phyloP scores from a whole-genome alignment of 2,888 invertebrate genomes.

The Lithophane semibrunnea region DNA sequence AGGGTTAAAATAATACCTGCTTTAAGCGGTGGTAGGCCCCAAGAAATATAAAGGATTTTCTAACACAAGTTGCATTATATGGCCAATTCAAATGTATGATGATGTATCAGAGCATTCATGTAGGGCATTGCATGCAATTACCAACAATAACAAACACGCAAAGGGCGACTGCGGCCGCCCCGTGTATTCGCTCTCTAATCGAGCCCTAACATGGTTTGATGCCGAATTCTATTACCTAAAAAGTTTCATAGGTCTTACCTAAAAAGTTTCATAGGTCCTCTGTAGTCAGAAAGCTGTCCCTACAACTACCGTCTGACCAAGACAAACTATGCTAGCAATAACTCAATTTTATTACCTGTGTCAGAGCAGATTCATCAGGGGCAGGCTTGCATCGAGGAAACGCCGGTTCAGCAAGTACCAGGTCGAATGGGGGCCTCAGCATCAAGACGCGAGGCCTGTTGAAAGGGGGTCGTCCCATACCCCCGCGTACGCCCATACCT shows the following conservation, averaged over 20 bases:
- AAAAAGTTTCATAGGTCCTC: background rate
- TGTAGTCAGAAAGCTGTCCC: background rate
- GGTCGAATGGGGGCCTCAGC: slow-evolving; percentile 95
- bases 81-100: background rate
- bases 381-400: slow-evolving; percentile 95
- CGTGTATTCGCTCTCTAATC: background rate
- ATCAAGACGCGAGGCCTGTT: slow-evolving; percentile 84
- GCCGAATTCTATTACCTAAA: background rate
- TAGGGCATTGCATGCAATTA: background rate
- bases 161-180: background rate
- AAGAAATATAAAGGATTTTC: background rate
- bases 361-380: slow-evolving; percentile 96
- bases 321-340: background rate
- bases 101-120: background rate
- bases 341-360: slow-evolving; percentile 91
- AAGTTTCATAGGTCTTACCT: background rate
- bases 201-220: background rate
- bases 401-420: slow-evolving; percentile 96
- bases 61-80: background rate
- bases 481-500: slow-evolving; percentile 92
- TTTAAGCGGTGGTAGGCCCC: too few relatives aligned
- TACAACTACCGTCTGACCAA: background rate
- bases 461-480: slow-evolving; percentile 89
- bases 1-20: too few relatives aligned
- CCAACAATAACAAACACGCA: background rate